Base-by-base conservation (phyloP, 2,888 invertebrate genomes). In the Petrolisthes cinctipes region DNA sequence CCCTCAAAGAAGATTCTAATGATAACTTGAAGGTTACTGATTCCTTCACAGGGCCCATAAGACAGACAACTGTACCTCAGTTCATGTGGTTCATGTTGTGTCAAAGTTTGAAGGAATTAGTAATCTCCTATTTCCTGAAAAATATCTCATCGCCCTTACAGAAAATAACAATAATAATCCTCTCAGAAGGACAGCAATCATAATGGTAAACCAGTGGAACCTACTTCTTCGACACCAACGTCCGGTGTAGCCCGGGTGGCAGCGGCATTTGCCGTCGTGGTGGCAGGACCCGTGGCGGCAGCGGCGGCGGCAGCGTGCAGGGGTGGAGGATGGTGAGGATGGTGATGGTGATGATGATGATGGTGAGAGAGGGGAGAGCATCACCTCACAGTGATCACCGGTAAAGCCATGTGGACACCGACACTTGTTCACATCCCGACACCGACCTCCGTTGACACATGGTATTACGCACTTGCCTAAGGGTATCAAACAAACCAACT, bases 381-480 rank as follows among this genome's bases (percentile, higher is more conserved):
- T 97, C 92, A 97, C 96, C 94, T 98, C 98, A 93, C 98, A 98
- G 93, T 97, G 97, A 93, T 97, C 95, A 14, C 98, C 98, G 91
- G 95, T 95, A 91, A 57, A 84, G 51, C 97, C 97, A 76, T 94
- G 94, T 4, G 96, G 96, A 93, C 98, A 98, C 90, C 96, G 95
- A 93, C 98, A 98, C 92, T 96, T 95, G 93, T 98, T 97, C 89
- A 96, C 96, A 66, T 97, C 97, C 92, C 95, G 96, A 92, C 98
- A 98, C 86, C 96, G 95, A 0, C 98, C 98, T 17, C 97, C 97
- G 93, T 97, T 97, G 91, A 97, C 94, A 92, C 98, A 98, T 4
- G 97, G 97, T 92, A 98, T 96, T 91, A 97, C 95, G 93, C 97
- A 97, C 94, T 97, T 96, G 37, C 97, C 97, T 97, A 93, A 9